Percentiles rank a stretch among this genome's conserved stretches.
These are phyloP conservation scores for Melanerpes aurifrons DNA, from an alignment of 2,113 vertebrate genomes.

Conservation along the genomic window DNA sequence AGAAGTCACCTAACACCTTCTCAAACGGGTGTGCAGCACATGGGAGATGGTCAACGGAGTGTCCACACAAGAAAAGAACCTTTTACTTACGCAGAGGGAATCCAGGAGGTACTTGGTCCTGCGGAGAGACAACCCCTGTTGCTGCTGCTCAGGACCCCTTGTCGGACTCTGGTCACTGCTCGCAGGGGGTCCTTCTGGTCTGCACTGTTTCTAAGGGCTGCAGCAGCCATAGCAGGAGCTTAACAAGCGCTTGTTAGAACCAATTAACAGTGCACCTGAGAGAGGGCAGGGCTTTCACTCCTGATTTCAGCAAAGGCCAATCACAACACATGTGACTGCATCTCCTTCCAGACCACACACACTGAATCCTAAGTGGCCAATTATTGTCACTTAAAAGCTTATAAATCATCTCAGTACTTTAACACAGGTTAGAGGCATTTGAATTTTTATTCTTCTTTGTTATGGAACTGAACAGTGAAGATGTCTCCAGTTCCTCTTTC, in stretches of 20 bases:
- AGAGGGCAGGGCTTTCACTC: neutral
- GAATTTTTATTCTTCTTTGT: neutral
- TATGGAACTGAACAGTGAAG: neutral
- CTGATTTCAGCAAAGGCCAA: neutral
- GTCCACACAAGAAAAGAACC: neutral
- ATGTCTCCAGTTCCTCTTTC: constrained; percentile 37
- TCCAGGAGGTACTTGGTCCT: neutral
- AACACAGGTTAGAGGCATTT: neutral
- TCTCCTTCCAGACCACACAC: neutral
- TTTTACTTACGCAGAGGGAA: neutral
- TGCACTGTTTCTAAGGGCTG: neutral
- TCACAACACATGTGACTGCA: neutral
- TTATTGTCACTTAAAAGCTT: neutral
- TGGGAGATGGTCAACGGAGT: neutral
- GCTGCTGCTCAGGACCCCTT: neutral
- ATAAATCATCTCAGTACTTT: neutral
- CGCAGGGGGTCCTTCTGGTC: rapidly evolving
- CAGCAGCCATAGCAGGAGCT: neutral
- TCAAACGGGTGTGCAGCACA: neutral
- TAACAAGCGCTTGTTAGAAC: neutral
- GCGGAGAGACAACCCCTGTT: neutral
- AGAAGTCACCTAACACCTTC: neutral
- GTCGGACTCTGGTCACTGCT: neutral
- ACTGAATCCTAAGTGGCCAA: neutral
- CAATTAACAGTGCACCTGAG: rapidly evolving